Evolutionary conservation across 2,797 vertebrate genomes (phyloP).

Genomic region (Sebastes trivittatus): DNA sequence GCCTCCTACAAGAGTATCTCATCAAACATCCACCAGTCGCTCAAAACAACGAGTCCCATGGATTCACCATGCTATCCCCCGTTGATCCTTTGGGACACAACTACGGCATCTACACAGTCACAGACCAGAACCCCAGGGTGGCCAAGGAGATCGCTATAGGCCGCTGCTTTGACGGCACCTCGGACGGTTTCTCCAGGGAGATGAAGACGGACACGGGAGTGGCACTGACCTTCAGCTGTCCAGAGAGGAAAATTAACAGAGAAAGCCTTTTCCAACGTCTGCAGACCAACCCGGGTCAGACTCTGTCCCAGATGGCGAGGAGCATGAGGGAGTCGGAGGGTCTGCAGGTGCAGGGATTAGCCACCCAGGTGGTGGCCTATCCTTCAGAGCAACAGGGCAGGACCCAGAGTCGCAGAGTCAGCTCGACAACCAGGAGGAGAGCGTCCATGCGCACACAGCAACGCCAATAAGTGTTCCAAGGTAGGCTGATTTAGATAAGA

Average conservation of each 20-base stretch:
- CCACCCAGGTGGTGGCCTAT: slow-evolving; percentile 85
- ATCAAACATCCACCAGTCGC: slow-evolving; percentile 87
- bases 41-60: slow-evolving; percentile 82
- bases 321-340: slow-evolving; percentile 87
- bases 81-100: slow-evolving; percentile 97
- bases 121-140: slow-evolving; percentile 93
- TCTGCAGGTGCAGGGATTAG: slow-evolving; percentile 76
- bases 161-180: slow-evolving; percentile 96
- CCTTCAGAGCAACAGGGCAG: slow-evolving; percentile 80
- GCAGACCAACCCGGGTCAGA: slow-evolving; percentile 87
- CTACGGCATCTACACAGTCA: slow-evolving; percentile 98
- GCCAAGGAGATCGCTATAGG: slow-evolving; percentile 99
- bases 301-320: slow-evolving; percentile 88
- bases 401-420: slow-evolving; percentile 73
- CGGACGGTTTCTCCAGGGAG: slow-evolving; percentile 94
- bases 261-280: slow-evolving; percentile 94
- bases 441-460: slow-evolving; percentile 60
- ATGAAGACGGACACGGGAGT: slow-evolving; percentile 91
- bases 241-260: slow-evolving; percentile 84
- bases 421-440: slow-evolving; percentile 75
- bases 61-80: slow-evolving; percentile 93
- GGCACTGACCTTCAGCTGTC: slow-evolving; percentile 91
- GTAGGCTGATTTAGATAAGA: slow-evolving; percentile 48
- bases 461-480: slow-evolving; percentile 71
- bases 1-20: slow-evolving; percentile 91